Conservation (phyloP, 2,113 vertebrate species). For the Tonatia bakeri region DNA sequence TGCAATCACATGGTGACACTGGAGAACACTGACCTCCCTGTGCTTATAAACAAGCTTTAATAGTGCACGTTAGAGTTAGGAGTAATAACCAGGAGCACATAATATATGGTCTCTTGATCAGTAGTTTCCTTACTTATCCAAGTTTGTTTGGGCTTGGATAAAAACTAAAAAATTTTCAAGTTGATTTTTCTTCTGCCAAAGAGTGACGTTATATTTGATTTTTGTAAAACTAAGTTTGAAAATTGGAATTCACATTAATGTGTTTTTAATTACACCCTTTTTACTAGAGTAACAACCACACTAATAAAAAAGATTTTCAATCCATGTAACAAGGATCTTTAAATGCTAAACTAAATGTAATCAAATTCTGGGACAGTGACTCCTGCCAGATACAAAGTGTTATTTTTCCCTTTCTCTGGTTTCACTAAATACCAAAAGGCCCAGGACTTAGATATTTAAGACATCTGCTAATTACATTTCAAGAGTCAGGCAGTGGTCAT, state of each 20-base stretch:
- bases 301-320: not conserved
- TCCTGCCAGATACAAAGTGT: not conserved
- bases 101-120: not conserved
- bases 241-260: not conserved
- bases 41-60: not conserved
- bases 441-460: constrained; percentile 21
- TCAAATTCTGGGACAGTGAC: not conserved
- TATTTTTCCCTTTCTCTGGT: constrained; percentile 11
- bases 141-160: not conserved
- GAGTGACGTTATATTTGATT: not conserved
- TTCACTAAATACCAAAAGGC: not conserved
- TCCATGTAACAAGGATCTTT: not conserved
- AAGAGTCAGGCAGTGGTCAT: not conserved
- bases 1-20: not conserved
- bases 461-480: constrained; percentile 35
- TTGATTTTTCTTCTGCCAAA: constrained; percentile 20
- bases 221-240: constrained; percentile 6
- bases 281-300: not conserved
- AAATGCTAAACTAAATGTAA: not conserved
- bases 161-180: not conserved
- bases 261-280: not conserved
- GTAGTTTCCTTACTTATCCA: not conserved
- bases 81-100: not conserved
- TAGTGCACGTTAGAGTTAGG: not conserved
- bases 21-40: not conserved